phyloP scores from a whole-genome alignment of 92 coral and sea anemone species.

The Heliopora coerulea region DNA sequence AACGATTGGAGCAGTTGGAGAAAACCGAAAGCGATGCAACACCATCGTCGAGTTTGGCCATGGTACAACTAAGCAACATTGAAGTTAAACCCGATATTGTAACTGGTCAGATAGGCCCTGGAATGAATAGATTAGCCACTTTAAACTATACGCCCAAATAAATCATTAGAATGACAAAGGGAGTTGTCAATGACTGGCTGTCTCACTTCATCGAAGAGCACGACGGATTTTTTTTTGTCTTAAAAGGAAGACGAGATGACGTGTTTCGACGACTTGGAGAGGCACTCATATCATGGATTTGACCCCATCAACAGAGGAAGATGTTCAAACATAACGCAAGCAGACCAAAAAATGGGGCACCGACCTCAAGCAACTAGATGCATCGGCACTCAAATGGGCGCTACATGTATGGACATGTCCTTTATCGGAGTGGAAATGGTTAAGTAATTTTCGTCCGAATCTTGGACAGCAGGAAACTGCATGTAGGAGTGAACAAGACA shows the following conservation, averaged over 20 bases:
- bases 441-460: conserved; percentile 3
- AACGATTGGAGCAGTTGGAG: too few relatives aligned
- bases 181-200: conserved; percentile 38
- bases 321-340: conserved; percentile 21
- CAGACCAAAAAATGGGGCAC: conserved; percentile 15
- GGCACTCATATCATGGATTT: conserved; percentile 11
- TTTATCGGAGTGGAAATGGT: background rate
- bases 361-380: too few relatives aligned
- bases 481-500: conserved; percentile 7
- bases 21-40: too few relatives aligned
- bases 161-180: conserved; percentile 25
- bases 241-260: conserved; percentile 12
- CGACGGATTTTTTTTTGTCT: conserved; percentile 12
- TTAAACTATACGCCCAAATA: conserved; percentile 36
- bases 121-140: conserved; percentile 32
- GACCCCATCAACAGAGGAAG: conserved; percentile 25
- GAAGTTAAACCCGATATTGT: conserved; percentile 23
- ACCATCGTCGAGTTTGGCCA: too few relatives aligned
- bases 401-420: background rate
- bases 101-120: conserved; percentile 12
- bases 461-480: conserved; percentile 12
- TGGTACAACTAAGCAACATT: background rate
- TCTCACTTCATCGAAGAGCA: conserved; percentile 26
- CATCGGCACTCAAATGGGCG: too few relatives aligned
- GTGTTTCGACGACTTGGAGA: background rate